Conservation (phyloP, 2,113 vertebrate species). For the Fulica atra region DNA sequence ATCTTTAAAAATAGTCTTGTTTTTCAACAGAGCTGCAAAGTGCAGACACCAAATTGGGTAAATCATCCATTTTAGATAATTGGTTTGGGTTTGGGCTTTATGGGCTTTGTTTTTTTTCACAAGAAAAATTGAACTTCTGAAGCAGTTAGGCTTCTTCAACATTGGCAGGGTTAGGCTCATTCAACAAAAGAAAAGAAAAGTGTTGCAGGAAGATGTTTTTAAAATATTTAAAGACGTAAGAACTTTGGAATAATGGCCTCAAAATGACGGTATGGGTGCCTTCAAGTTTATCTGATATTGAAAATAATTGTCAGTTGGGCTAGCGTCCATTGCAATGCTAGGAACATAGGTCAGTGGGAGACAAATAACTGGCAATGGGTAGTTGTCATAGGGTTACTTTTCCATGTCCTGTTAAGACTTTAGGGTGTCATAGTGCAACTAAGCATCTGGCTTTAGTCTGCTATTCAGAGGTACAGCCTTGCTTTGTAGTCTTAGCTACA, state of each 20-base stretch:
- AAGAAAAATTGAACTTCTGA: background rate
- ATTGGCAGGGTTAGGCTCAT: background rate
- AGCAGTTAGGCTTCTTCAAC: background rate
- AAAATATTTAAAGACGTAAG: background rate
- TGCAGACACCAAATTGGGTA: background rate
- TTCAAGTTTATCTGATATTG: accelerated
- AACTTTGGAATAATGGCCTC: background rate
- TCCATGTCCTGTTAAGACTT: background rate
- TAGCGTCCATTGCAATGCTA: background rate
- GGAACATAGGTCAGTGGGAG: background rate
- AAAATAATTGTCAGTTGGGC: background rate
- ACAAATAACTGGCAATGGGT: background rate
- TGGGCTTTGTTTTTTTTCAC: background rate
- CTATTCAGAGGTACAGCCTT: background rate
- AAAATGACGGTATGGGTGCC: accelerated
- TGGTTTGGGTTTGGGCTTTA: accelerated
- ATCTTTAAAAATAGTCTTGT: background rate
- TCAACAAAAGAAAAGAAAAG: background rate
- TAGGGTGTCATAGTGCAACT: background rate
- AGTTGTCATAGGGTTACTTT: background rate
- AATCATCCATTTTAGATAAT: background rate
- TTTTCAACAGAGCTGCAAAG: background rate
- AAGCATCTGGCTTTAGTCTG: background rate
- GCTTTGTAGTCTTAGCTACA: background rate
- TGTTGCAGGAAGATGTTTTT: background rate